These are phyloP conservation scores for Tachina fera DNA, from an alignment of 2,888 invertebrate genomes.

Conservation along the genomic window DNA sequence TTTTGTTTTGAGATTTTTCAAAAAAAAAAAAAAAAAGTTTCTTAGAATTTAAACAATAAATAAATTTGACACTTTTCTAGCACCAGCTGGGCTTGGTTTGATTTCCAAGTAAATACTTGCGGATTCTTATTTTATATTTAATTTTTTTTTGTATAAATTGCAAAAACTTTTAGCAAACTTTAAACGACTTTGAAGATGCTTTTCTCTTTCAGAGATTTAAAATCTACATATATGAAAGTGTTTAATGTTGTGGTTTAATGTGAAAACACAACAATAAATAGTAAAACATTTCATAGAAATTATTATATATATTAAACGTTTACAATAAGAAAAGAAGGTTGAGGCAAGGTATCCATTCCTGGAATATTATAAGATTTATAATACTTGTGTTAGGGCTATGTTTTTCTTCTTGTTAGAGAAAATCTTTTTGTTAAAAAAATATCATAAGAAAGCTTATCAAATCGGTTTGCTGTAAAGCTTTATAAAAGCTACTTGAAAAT, in stretches of 20 bases:
- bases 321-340: not conserved
- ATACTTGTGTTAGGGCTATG: too few species aligned
- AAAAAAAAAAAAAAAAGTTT: slow-evolving; percentile 26
- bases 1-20: slow-evolving; percentile 4
- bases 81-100: slow-evolving; percentile 49
- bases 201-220: not conserved
- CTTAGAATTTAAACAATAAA: slow-evolving; percentile 47
- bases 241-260: not conserved
- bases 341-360: not conserved
- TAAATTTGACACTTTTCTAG: slow-evolving; percentile 60
- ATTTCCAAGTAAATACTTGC: slow-evolving; percentile 7
- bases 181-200: not conserved
- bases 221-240: slow-evolving; percentile 17
- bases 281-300: not conserved
- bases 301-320: not conserved
- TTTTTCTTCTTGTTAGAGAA: too few species aligned
- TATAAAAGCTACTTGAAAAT: too few species aligned
- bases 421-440: too few species aligned
- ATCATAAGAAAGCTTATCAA: too few species aligned
- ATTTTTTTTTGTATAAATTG: not conserved
- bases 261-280: not conserved
- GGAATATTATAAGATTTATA: too few species aligned
- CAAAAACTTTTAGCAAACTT: slow-evolving; percentile 6
- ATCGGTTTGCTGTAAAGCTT: too few species aligned
- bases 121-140: too few species aligned